Evolutionary conservation across 23 tunicate genomes (phyloP).

Genomic region (Halocynthia roretzi): DNA sequence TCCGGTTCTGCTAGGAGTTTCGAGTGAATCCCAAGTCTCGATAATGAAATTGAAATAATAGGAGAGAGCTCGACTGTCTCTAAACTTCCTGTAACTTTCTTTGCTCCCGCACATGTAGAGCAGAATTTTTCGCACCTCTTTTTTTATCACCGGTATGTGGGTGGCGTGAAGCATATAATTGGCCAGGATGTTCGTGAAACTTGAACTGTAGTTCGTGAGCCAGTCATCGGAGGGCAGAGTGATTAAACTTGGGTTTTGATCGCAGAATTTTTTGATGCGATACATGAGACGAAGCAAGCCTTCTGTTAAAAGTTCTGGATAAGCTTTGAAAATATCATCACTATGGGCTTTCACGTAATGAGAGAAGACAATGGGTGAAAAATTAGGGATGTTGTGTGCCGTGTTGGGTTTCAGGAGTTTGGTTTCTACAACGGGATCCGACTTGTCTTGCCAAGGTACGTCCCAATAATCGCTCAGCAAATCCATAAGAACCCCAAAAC

Average conservation of each 20-base stretch:
- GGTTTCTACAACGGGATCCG: not conserved
- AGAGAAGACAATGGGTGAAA: constrained; percentile 62
- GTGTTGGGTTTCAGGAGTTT: constrained; percentile 27
- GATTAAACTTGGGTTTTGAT: not conserved
- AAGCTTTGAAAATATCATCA: constrained; percentile 70
- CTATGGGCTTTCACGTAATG: constrained; percentile 67
- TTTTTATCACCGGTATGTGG: constrained; percentile 50
- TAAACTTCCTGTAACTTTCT: constrained; percentile 71
- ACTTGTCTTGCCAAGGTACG: not conserved
- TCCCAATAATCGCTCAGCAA: constrained; percentile 2
- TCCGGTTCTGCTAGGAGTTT: not conserved
- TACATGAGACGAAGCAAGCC: constrained; percentile 61
- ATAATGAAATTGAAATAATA: constrained; percentile 32
- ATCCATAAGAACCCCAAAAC: not conserved
- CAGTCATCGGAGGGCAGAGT: constrained; percentile 5
- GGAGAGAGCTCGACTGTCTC: constrained; percentile 68
- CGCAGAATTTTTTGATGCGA: constrained; percentile 22
- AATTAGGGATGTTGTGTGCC: constrained; percentile 29
- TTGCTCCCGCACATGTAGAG: constrained; percentile 57
- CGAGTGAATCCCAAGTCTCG: constrained; percentile 32
- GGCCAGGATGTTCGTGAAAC: constrained; percentile 46
- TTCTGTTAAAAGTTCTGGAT: constrained; percentile 69
- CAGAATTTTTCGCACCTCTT: constrained; percentile 63
- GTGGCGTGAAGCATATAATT: constrained; percentile 72
- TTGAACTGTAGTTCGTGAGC: constrained; percentile 16